Conservation (phyloP, 30 jellyfish, hydroid and myxozoan genomes). For the Hydractinia symbiolongicarpus region DNA sequence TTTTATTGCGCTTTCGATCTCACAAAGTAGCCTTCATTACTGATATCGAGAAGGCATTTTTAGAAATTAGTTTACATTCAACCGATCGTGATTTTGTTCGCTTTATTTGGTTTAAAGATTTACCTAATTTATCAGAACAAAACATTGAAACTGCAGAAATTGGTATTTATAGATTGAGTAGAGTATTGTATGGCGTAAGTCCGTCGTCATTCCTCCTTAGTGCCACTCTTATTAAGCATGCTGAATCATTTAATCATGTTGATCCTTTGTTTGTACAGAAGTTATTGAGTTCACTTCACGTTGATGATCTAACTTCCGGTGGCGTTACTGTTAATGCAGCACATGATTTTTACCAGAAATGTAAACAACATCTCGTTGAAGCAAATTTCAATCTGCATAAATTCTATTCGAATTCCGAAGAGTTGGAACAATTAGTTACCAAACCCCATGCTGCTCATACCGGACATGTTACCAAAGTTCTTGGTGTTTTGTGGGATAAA, state of each 20-base stretch:
- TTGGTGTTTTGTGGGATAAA: constrained; percentile 35
- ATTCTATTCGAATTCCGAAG: constrained; percentile 27
- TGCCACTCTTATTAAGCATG: too few species aligned
- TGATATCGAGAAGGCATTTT: constrained; percentile 60
- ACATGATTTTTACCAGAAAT: too few species aligned
- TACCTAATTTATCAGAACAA: background rate
- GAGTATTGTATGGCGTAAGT: constrained; percentile 52
- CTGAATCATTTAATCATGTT: too few species aligned
- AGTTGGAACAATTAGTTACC: constrained; percentile 2
- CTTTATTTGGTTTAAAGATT: constrained; percentile 47
- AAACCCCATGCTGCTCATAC: background rate
- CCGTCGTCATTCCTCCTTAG: too few species aligned
- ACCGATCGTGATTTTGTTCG: constrained; percentile 46
- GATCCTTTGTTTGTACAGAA: too few species aligned
- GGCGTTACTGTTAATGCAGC: too few species aligned
- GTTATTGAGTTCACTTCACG: too few species aligned
- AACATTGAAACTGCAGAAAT: constrained; percentile 11
- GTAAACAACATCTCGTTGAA: too few species aligned
- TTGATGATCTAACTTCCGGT: too few species aligned
- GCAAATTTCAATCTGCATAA: too few species aligned
- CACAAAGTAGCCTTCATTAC: constrained; percentile 41
- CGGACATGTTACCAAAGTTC: constrained; percentile 28
- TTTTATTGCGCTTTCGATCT: constrained; percentile 40
- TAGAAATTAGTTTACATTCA: constrained; percentile 23
- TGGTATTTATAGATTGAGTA: constrained; percentile 30